Evolutionary conservation across 1,140 invertebrate genomes (phyloP), one percentile per base, ranked within the genome.

Genomic region (Brachionus rotundiformis): DNA sequence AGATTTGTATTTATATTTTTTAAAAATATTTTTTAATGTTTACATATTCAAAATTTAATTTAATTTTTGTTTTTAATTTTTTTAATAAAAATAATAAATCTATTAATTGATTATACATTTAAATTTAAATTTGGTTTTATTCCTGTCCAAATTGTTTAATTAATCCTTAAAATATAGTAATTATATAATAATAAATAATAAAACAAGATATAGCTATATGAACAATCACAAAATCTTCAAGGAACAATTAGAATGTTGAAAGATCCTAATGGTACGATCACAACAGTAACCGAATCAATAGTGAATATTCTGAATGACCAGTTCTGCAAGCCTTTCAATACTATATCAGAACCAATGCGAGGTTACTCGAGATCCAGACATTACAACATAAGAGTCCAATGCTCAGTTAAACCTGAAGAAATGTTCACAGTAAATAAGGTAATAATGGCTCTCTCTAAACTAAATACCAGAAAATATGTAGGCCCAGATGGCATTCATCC

Each of bases 1-100:
- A 36, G 16, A 33, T 33, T 68, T 33, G 13, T 68, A 36, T 68
- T 68, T 33, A 36, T 33, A n/a, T n/a, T n/a, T 68, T 68, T 68
- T 31, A n/a, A 33, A 36, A 31, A 23, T 36, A 0, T 68, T 36
- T 33, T 68, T 39, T 19, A 16, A 0, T 29, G 13, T n/a, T 36
- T 7, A 36, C 0, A 31, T 5, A 2, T 54, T 6, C 19, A 31
- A 31, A 63, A 13, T 13, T 13, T 63, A 13, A 13, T 63, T 29
- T 23, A 63, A 63, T 63, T 59, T 27, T 59, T 59, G 8, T 10
- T 3, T 59, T 59, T 59, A 27, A n/a, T n/a, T n/a, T n/a, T 27
- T 59, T 59, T 10, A 25, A 59, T 16, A 23, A 23, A 13, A 41
- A 41, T 5, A 41, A 41, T 5, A 5, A 41, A n/a, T n/a, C n/a